Evolutionary conservation across 2,797 vertebrate genomes (phyloP).

Genomic region (Catamblyrhynchus diadema): DNA sequence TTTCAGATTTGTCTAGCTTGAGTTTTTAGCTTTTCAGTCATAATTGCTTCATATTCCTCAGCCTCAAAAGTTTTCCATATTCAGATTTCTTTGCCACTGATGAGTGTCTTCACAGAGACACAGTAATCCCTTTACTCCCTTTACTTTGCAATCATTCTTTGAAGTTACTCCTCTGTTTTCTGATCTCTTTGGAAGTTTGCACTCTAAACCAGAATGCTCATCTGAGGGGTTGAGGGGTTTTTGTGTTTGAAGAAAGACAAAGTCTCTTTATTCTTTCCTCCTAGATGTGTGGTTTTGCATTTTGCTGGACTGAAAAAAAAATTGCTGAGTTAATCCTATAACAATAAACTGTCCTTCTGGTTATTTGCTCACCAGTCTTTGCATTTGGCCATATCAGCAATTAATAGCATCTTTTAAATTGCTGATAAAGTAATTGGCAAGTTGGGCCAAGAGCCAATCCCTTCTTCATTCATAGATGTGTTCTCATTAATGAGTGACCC

Average conservation of each 20-base stretch:
- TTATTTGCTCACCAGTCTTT: background rate
- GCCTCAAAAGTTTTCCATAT: background rate
- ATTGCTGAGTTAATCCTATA: background rate
- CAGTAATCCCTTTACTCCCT: background rate
- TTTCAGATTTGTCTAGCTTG: background rate
- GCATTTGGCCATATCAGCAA: background rate
- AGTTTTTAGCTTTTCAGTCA: background rate
- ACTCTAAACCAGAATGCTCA: background rate
- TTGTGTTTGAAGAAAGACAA: background rate
- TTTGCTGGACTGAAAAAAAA: background rate
- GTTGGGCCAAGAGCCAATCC: background rate
- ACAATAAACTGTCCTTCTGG: background rate
- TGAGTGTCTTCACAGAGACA: background rate
- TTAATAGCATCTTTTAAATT: background rate
- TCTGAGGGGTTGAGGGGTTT: background rate
- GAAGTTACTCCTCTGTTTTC: background rate
- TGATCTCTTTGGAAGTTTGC: background rate
- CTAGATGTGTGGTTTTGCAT: background rate
- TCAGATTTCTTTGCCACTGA: background rate
- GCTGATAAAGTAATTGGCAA: background rate
- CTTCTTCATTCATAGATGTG: background rate
- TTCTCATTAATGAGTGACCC: background rate
- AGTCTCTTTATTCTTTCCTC: background rate
- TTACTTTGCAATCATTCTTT: background rate
- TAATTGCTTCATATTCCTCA: background rate